Conservation (phyloP, 2,888 invertebrate genomes). For the Habroteleia sp. region DNA sequence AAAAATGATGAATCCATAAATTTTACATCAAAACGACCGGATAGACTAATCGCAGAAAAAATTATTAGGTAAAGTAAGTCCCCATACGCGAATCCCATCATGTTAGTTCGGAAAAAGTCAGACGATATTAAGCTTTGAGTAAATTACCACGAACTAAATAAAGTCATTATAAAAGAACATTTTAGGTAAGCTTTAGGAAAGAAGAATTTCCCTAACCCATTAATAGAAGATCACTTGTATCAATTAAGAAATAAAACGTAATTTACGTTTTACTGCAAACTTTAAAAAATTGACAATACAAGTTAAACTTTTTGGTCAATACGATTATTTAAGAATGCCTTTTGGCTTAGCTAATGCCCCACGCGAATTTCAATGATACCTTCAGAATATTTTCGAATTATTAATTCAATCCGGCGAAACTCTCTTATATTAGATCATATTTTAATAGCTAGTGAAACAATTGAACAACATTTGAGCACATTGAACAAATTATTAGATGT, state of each 20-base stretch:
- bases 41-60: background rate
- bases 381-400: background rate
- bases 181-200: too few species aligned
- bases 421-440: background rate
- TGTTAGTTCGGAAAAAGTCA: slow-evolving; percentile 18
- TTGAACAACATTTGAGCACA: background rate
- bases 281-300: slow-evolving; percentile 9
- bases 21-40: slow-evolving; percentile 1
- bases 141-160: slow-evolving; percentile 31
- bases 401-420: too few species aligned
- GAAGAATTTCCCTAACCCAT: slow-evolving; percentile 23
- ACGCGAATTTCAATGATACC: slow-evolving; percentile 5
- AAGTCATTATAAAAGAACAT: slow-evolving; percentile 39
- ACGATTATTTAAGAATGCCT: slow-evolving; percentile 13
- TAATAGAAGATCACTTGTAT: slow-evolving; percentile 14
- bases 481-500: background rate
- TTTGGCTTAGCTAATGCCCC: slow-evolving; percentile 34
- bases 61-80: slow-evolving; percentile 23
- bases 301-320: slow-evolving; percentile 21
- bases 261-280: slow-evolving; percentile 8
- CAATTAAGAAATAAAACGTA: slow-evolving; percentile 1
- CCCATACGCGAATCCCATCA: slow-evolving; percentile 26
- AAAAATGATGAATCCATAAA: slow-evolving; percentile 17
- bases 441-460: slow-evolving; percentile 7
- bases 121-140: slow-evolving; percentile 30